Evolutionary conservation across 2,888 invertebrate genomes (phyloP).

Genomic region (Dasypolia templi): DNA sequence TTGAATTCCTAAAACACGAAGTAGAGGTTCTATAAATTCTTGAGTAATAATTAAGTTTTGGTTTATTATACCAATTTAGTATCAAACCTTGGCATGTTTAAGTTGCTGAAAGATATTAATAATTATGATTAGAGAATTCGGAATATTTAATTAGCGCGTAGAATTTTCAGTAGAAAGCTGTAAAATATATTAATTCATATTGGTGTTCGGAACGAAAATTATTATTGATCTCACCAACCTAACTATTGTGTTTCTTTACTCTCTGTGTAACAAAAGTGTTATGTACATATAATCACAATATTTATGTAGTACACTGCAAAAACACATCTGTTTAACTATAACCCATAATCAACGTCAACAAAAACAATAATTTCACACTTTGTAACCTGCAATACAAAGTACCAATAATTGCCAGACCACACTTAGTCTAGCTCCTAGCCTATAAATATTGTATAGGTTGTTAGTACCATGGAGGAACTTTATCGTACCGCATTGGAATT

Average conservation of each 20-base stretch:
- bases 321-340: neutral
- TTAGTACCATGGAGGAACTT: conserved; percentile 74
- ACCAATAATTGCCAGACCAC: conserved; percentile 48
- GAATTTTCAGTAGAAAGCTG: neutral
- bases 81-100: conserved; percentile 28
- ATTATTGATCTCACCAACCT: neutral
- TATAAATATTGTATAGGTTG: conserved; percentile 69
- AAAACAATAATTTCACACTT: conserved; percentile 22
- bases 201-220: neutral
- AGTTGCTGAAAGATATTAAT: conserved; percentile 13
- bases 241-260: neutral
- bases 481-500: conserved; percentile 80
- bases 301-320: neutral
- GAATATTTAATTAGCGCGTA: neutral
- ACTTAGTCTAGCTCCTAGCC: conserved; percentile 50
- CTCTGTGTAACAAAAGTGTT: too few species aligned
- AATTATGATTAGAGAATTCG: neutral
- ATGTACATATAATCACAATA: too few species aligned
- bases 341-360: neutral
- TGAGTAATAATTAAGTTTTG: conserved; percentile 55
- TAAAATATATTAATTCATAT: conserved; percentile 1
- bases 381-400: conserved; percentile 23
- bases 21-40: conserved; percentile 54
- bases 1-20: conserved; percentile 55
- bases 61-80: conserved; percentile 43